Base-by-base conservation (phyloP, 2,888 invertebrate genomes). In the Drosophila putrida region DNA sequence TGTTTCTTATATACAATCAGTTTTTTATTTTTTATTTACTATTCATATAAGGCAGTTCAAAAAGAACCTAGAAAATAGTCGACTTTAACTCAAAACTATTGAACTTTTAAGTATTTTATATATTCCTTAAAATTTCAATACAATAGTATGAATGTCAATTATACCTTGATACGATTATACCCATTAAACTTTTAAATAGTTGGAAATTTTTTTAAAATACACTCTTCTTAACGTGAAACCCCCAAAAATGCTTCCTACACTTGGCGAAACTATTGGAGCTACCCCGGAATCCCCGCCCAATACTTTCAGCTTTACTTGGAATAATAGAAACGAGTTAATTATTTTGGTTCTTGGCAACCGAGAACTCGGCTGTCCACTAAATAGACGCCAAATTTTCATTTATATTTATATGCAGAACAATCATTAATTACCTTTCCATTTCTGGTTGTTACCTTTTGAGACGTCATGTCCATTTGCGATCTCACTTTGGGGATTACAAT, bases 341-440 rank as follows among this genome's bases (percentile, higher is more conserved):
- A 77, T 81, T 81, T 79, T 58, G 65, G 60, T 78, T 76, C 74
- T 76, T 67, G 67, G 50, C 71, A 75, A 66, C 33, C 36, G 63
- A 64, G 10, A 10, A 4, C 10, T 35, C 15, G 39, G 39, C 39
- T 15, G 39, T 39, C 15, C 15, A 39, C 39, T 15, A 9, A 65
- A 55, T 46, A 44, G 46, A 36, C 53, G 53, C 43, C 65, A 59
- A 67, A 78, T 77, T 82, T 87, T 75, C 84, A 70, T 80, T 68
- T 75, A 70, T 78, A 71, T 51, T 58, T 35, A 71, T 51, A 61
- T 35, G 38, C 47, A 38, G 43, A 54, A 44, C 57, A 77, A 63
- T 74, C 87, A 87, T 84, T 84, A 84, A 84, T 87, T 84, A 84
- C 80, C 87, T 87, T 84, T 84, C 83, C 75, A 84, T 87, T 84